Percentiles rank a stretch among this genome's conserved stretches.
These are phyloP conservation scores for Procavia capensis DNA, from an alignment of 2,113 vertebrate genomes.

Conservation along the genomic window DNA sequence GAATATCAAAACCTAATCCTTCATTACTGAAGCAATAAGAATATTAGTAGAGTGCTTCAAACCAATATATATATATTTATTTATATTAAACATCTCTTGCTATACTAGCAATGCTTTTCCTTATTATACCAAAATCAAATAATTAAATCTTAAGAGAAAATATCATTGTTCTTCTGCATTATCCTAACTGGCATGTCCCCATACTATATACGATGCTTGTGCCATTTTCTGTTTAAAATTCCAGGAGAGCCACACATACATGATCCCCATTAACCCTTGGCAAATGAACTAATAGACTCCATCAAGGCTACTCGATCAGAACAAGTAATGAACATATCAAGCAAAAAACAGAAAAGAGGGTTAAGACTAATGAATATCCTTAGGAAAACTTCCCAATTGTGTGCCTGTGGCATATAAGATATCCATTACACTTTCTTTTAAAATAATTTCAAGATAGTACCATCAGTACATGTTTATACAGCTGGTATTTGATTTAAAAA, in stretches of 20 bases:
- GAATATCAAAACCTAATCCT: neutral
- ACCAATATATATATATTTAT: no score
- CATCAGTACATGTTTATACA: neutral
- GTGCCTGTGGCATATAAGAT: neutral
- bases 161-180: neutral
- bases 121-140: neutral
- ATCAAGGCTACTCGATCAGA: neutral
- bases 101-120: neutral
- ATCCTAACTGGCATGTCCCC: neutral
- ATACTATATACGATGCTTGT: neutral
- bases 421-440: neutral
- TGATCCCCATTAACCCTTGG: neutral
- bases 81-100: neutral
- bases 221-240: neutral
- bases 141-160: slow-evolving; percentile 28
- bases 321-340: neutral
- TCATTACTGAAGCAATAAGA: neutral
- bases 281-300: neutral
- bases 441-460: neutral
- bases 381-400: neutral
- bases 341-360: neutral
- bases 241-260: neutral
- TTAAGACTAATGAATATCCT: neutral
- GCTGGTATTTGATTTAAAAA: neutral
- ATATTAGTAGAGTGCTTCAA: neutral